These are phyloP conservation scores for Pteria penguin DNA, from an alignment of 2,888 invertebrate genomes.

Conservation along the genomic window DNA sequence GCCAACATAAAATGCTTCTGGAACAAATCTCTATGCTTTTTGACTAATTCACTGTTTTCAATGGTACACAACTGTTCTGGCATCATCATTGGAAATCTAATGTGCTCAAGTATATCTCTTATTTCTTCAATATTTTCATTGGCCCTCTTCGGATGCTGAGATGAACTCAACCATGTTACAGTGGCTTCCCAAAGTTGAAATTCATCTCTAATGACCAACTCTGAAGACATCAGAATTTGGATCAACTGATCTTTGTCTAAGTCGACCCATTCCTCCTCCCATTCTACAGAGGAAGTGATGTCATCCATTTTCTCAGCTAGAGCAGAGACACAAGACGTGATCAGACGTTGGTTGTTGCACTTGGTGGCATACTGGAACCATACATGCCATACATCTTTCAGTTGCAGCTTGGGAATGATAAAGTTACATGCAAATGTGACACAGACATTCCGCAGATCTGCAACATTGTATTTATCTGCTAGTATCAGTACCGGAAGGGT, in stretches of 20 bases:
- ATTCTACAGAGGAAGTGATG: slow-evolving; percentile 77
- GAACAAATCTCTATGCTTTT: slow-evolving; percentile 81
- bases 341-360: slow-evolving; percentile 73
- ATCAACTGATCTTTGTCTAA: slow-evolving; percentile 80
- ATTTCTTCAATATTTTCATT: slow-evolving; percentile 84
- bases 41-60: slow-evolving; percentile 88
- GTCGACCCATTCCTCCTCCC: slow-evolving; percentile 76
- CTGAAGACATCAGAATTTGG: slow-evolving; percentile 79
- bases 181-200: slow-evolving; percentile 79
- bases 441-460: slow-evolving; percentile 79
- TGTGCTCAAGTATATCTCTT: slow-evolving; percentile 88
- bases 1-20: slow-evolving; percentile 78
- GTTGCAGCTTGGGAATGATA: slow-evolving; percentile 77
- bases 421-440: slow-evolving; percentile 79
- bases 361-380: slow-evolving; percentile 81
- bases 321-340: slow-evolving; percentile 68
- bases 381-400: slow-evolving; percentile 80
- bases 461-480: slow-evolving; percentile 81
- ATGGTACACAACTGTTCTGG: slow-evolving; percentile 92
- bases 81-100: slow-evolving; percentile 97
- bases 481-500: slow-evolving; percentile 80
- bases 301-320: slow-evolving; percentile 76
- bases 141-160: slow-evolving; percentile 73
- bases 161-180: slow-evolving; percentile 75
- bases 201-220: slow-evolving; percentile 79